phyloP scores from a whole-genome alignment of 2,888 invertebrate species.

The Baronia brevicornis region DNA sequence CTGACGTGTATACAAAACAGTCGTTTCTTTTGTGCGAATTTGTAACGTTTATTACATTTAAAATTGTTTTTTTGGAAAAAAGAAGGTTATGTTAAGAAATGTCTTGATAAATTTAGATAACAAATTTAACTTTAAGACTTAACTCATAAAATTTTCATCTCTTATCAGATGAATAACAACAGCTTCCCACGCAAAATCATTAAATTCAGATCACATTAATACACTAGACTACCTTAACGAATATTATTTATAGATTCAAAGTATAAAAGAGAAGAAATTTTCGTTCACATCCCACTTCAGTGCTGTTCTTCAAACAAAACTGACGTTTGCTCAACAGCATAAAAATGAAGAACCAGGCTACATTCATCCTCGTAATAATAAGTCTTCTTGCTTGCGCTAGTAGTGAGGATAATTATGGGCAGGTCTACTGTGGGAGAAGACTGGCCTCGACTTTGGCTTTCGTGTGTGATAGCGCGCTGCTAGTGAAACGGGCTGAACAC shows the following conservation, averaged over 20 bases:
- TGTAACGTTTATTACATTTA: too few relatives aligned
- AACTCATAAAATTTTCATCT: too few relatives aligned
- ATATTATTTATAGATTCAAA: conserved; percentile 1
- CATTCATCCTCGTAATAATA: background rate
- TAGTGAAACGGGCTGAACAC: conserved; percentile 13
- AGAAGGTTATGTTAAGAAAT: too few relatives aligned
- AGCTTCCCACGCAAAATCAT: conserved; percentile 5
- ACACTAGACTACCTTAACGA: conserved; percentile 1
- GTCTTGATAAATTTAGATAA: too few relatives aligned
- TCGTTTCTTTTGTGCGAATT: too few relatives aligned
- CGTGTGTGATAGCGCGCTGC: conserved; percentile 10
- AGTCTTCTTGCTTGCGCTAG: conserved; percentile 4
- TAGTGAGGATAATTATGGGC: conserved; percentile 9
- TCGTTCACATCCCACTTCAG: conserved; percentile 1
- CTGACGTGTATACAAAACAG: too few relatives aligned
- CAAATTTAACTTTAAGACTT: too few relatives aligned
- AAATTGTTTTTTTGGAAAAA: too few relatives aligned
- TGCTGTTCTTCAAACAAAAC: background rate
- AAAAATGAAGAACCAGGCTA: conserved; percentile 1
- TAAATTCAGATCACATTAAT: conserved; percentile 2
- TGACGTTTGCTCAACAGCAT: background rate
- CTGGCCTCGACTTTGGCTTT: conserved; percentile 16
- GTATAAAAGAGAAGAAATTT: conserved; percentile 1
- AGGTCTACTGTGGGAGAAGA: conserved; percentile 12
- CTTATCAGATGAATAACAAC: background rate